Percentiles rank a stretch among this genome's conserved stretches.
Evolutionary conservation across 2,113 vertebrate genomes (phyloP).

Genomic region (Forbesichthys agassizii): DNA sequence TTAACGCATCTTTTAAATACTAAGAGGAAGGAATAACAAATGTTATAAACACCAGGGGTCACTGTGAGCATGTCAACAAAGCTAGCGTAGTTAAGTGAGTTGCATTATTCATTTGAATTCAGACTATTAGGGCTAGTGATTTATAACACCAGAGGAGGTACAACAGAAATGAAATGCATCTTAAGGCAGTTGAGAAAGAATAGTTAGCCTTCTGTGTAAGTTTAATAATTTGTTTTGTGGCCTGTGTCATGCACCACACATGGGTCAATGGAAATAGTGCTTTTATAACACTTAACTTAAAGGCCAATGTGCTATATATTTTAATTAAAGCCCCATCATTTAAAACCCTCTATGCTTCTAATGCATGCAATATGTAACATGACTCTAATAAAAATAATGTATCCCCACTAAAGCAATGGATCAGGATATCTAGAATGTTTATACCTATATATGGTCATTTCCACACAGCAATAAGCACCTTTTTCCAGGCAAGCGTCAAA

Average conservation of each 20-base stretch:
- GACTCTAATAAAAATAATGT: slow-evolving; percentile 1
- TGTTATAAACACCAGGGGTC: slow-evolving; percentile 35
- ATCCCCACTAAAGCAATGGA: slow-evolving; percentile 17
- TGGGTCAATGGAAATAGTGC: too few species aligned
- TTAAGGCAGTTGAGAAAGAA: slow-evolving; percentile 2
- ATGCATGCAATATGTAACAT: too few species aligned
- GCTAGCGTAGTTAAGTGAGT: neutral
- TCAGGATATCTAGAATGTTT: slow-evolving; percentile 34
- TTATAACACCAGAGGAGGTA: neutral
- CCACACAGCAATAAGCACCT: slow-evolving; percentile 72
- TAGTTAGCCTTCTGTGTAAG: neutral
- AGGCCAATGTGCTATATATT: too few species aligned
- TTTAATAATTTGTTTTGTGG: slow-evolving; percentile 5
- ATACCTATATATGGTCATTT: slow-evolving; percentile 76
- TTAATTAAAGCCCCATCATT: too few species aligned
- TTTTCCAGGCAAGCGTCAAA: slow-evolving; percentile 81
- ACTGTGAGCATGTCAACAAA: slow-evolving; percentile 14
- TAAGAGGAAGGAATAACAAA: slow-evolving; percentile 39
- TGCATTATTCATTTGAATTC: neutral
- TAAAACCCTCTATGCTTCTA: too few species aligned
- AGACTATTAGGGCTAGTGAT: neutral
- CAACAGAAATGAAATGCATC: neutral
- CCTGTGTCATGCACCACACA: neutral
- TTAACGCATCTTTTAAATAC: slow-evolving; percentile 65
- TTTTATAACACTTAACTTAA: too few species aligned